These are phyloP conservation scores for Hydropotes inermis DNA, from an alignment of 2,113 vertebrate species.

Conservation along the genomic window DNA sequence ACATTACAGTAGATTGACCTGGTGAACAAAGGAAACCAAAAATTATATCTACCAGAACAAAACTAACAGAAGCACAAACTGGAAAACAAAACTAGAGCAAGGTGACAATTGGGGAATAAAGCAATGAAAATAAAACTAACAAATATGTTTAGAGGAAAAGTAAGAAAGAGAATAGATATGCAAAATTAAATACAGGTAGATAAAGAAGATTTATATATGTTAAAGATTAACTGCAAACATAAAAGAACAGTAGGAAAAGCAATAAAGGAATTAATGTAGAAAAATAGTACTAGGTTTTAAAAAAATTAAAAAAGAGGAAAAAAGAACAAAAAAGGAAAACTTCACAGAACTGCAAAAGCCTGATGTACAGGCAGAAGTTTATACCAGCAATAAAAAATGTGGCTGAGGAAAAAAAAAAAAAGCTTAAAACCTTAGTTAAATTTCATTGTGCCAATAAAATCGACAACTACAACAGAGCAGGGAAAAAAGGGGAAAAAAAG, in stretches of 20 bases:
- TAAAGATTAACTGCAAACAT: not conserved
- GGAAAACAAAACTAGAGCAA: not conserved
- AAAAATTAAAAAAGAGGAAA: not conserved
- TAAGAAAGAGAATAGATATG: not conserved
- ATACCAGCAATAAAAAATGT: not conserved
- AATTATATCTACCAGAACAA: not conserved
- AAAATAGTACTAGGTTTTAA: not conserved
- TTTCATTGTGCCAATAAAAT: not conserved
- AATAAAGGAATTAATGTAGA: not conserved
- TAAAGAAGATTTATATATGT: not conserved
- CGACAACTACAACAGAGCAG: not conserved
- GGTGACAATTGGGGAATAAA: not conserved
- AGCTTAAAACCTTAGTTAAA: not conserved
- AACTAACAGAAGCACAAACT: not conserved
- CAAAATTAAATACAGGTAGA: not conserved
- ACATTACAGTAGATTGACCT: not conserved
- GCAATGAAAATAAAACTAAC: not conserved
- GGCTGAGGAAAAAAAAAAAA: not conserved
- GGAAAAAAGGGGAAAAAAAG: rapidly evolving
- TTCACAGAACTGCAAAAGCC: not conserved
- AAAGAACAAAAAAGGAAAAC: not conserved
- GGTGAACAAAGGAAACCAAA: not conserved
- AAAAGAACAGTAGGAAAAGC: not conserved
- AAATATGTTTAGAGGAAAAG: not conserved
- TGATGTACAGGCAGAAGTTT: rapidly evolving